Conservation (phyloP, 2,113 vertebrate species). For the Fulica atra region DNA sequence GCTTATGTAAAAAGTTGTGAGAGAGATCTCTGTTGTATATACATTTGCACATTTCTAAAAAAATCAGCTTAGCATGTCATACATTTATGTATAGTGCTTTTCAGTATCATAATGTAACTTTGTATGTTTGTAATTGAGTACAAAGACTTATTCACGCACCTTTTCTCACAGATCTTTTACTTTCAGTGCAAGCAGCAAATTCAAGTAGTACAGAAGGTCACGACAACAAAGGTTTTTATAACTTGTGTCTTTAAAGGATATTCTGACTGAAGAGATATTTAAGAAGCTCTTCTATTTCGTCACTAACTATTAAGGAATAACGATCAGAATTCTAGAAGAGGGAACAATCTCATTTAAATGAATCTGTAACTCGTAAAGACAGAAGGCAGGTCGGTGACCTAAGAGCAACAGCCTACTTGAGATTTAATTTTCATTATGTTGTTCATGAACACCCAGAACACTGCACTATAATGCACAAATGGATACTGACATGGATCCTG, state of each 20-base stretch:
- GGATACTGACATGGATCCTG: conserved; percentile 98
- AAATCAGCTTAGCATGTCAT: not conserved
- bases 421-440: conserved; percentile 93
- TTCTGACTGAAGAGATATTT: conserved; percentile 65
- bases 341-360: conserved; percentile 63
- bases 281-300: conserved; percentile 68
- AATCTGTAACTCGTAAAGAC: conserved; percentile 71
- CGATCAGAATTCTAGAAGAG: conserved; percentile 73
- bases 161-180: conserved; percentile 75
- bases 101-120: conserved; percentile 29
- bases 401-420: conserved; percentile 75
- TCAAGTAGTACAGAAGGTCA: conserved; percentile 74
- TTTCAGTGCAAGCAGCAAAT: conserved; percentile 79
- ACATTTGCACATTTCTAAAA: not conserved
- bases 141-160: conserved; percentile 64
- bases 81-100: not conserved
- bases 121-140: conserved; percentile 38
- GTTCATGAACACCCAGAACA: conserved; percentile 90
- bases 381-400: conserved; percentile 81
- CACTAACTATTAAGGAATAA: conserved; percentile 71
- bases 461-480: conserved; percentile 99
- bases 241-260: conserved; percentile 77
- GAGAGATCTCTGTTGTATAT: not conserved
- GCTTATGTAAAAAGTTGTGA: not conserved
- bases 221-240: conserved; percentile 71